Base-by-base conservation (phyloP, 2,888 invertebrate species). In the Stenurella melanura region DNA sequence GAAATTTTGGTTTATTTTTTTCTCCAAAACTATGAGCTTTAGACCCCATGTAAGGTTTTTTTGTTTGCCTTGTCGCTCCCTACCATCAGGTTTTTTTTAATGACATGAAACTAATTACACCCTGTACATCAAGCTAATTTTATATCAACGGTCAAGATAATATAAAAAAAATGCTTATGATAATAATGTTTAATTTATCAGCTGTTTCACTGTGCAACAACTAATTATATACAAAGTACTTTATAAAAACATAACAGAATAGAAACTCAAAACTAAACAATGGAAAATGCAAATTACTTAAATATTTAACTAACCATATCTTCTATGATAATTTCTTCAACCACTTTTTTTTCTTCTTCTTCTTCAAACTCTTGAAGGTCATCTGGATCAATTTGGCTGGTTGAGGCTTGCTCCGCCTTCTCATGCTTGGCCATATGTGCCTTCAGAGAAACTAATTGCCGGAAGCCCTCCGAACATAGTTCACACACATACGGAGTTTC, bases 401-500 rank as follows among this genome's bases (percentile, higher is more conserved):
- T 42, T 0, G 60, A 70, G 5, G 21, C 34, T 26, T 42, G 34
- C 18, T 64, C 42, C 19, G 50, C 50, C 7, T 64, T 70, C 7
- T 70, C 64, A 26, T 73, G 64, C 56, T 64, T 73, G 4, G 67
- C 67, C 66, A 66, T 66, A 38, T 73, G 73, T 18, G 73, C 67
- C n/a, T 67, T 73, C 12, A 73, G 66, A 11, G 73, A 73, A 9
- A 73, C 73, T 19, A 66, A n/a, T 42, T 73, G 73, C 26, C 73
- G 63, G n/a, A 73, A 73, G 1, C 73, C 73, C 18, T 73, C 73
- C 0, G 26, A 58, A 18, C 73, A 73, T 26, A 64, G 30, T 38
- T 73, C 73, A n/a, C 73, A 73, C 42, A 67, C 30, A 38, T 73
- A 73, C 5, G 73, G 73, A 1, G 73, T 73, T n/a, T 73, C 73